Conservation (phyloP, 2,797 vertebrate species). For the Chaenodraco wilsoni region DNA sequence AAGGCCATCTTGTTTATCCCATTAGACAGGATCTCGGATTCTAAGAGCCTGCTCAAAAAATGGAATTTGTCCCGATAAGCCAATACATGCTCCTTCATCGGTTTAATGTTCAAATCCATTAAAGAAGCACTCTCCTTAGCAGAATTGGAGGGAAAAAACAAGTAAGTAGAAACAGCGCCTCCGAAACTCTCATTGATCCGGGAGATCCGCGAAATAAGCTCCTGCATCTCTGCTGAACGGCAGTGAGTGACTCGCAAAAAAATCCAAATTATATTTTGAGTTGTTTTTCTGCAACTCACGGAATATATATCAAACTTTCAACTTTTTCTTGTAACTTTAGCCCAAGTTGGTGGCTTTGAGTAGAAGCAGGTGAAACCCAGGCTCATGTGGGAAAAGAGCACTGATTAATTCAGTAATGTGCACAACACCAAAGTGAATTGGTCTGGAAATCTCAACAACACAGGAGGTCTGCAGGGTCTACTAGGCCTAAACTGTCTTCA, state of each 20-base stretch:
- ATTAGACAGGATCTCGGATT: constrained; percentile 61
- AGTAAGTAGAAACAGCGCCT: constrained; percentile 41
- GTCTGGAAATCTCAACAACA: constrained; percentile 46
- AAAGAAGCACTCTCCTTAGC: constrained; percentile 61
- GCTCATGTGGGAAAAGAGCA: constrained; percentile 56
- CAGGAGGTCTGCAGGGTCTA: constrained; percentile 43
- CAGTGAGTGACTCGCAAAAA: constrained; percentile 42
- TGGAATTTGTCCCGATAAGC: constrained; percentile 71
- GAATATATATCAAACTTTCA: constrained; percentile 15
- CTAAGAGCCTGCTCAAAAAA: constrained; percentile 65
- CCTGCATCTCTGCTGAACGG: constrained; percentile 31
- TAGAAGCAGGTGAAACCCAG: constrained; percentile 32
- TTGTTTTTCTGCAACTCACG: constrained; percentile 29
- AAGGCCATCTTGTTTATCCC: constrained; percentile 59
- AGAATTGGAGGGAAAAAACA: constrained; percentile 41
- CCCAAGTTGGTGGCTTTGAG: constrained; percentile 10
- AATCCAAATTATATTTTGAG: constrained; percentile 38
- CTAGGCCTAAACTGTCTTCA: constrained; percentile 53
- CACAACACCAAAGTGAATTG: constrained; percentile 48
- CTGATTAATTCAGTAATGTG: constrained; percentile 55
- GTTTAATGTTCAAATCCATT: constrained; percentile 77
- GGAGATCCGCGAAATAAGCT: constrained; percentile 51
- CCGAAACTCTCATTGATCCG: constrained; percentile 50
- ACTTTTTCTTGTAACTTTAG: constrained; percentile 17
- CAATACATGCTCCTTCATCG: constrained; percentile 75